Evolutionary conservation across 2,113 vertebrate species (phyloP), one percentile per base, ranked within the genome.

Genomic region (Microcebus murinus): DNA sequence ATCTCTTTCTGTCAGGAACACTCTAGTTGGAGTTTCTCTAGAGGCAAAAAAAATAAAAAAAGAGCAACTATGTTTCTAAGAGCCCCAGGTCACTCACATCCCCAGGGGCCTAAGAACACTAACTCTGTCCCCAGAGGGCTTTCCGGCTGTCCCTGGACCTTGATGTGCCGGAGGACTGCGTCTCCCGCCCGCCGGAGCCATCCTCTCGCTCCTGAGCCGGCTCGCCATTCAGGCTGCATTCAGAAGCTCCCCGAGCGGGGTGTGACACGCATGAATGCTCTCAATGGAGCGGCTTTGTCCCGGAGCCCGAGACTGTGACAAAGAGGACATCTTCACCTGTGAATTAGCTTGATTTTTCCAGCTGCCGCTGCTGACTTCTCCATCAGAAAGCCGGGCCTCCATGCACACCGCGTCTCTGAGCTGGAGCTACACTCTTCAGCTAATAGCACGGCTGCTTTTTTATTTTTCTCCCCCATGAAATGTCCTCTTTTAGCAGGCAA

Each of bases 251-350:
- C 96, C 1, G 59, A 81, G 96, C 92, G 97, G 83, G 89, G 50
- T 25, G 70, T 76, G 90, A 81, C 87, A 76, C 0, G 13, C 81
- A 81, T 92, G 96, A 98, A 97, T 93, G 94, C 92, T 95, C 96
- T 95, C 95, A 95, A 87, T 91, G 87, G 71, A 97, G 90, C 17
- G 0, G 84, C 95, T 97, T 97, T 96, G 87, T 95, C 90, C 91
- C 82, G 2, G 91, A 95, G 73, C 81, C 94, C 87, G 81, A 45
- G 74, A 36, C 92, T 21, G 61, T 65, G 71, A 97, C 97, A 96
- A 97, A 97, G 81, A 97, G 96, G 92, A 88, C 80, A 82, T 90
- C 96, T 96, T 97, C 96, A 96, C 97, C 97, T 96, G 82, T 88
- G 95, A 96, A 97, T 97, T 81, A 86, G 95, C 96, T 96, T 92